Evolutionary conservation across 2,888 invertebrate genomes (phyloP).

Genomic region (Malthinus flaveolus): DNA sequence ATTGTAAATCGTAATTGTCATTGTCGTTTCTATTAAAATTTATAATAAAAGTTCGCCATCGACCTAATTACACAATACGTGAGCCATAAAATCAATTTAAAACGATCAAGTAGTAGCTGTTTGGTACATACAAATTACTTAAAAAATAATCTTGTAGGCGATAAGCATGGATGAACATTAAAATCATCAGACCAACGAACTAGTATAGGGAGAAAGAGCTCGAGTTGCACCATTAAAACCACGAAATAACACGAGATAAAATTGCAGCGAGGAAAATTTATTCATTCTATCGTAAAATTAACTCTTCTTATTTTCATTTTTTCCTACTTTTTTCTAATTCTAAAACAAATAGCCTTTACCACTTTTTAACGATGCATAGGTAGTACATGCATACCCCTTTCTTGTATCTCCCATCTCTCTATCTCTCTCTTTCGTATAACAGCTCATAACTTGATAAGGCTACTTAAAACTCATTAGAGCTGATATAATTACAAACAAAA

Average conservation of each 20-base stretch:
- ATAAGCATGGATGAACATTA: slow-evolving; percentile 32
- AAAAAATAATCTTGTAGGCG: slow-evolving; percentile 34
- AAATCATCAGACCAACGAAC: slow-evolving; percentile 19
- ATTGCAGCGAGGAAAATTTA: slow-evolving; percentile 1
- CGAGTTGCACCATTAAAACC: background rate
- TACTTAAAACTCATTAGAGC: slow-evolving; percentile 51
- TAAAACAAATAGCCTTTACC: too few relatives aligned
- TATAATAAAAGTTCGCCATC: too few relatives aligned
- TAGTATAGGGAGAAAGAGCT: background rate
- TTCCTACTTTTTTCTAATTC: background rate
- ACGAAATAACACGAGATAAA: background rate
- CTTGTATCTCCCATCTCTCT: background rate
- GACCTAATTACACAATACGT: too few relatives aligned
- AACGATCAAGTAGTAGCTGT: background rate
- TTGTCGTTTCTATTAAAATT: too few relatives aligned
- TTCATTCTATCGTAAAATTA: background rate
- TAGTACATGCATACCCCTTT: too few relatives aligned
- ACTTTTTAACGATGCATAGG: too few relatives aligned
- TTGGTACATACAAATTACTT: slow-evolving; percentile 27
- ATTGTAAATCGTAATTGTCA: too few relatives aligned
- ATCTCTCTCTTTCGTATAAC: background rate
- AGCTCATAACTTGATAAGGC: slow-evolving; percentile 36
- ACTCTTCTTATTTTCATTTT: background rate
- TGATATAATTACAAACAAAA: slow-evolving; percentile 50
- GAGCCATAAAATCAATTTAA: slow-evolving; percentile 4